These are phyloP conservation scores for Atethmia centrago DNA, from an alignment of 2,888 invertebrate species.

Conservation along the genomic window DNA sequence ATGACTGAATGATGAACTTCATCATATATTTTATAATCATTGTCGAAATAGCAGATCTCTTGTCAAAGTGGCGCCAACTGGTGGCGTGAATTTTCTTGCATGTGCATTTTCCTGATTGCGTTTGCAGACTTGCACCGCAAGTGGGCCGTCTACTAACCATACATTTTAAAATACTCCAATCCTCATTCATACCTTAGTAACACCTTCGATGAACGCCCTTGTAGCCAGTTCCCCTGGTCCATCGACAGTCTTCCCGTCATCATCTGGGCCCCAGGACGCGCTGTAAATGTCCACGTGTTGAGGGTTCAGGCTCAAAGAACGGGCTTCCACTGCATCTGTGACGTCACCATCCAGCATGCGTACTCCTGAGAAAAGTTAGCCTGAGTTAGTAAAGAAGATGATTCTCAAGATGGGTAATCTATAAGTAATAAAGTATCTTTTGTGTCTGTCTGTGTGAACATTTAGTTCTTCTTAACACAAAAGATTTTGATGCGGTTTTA, in stretches of 20 bases:
- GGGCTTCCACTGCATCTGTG: constrained; percentile 99
- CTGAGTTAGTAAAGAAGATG: background rate
- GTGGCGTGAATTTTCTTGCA: no score
- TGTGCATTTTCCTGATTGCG: no score
- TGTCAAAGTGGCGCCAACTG: no score
- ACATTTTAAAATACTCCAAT: background rate
- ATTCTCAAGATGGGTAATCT: background rate
- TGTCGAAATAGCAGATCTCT: no score
- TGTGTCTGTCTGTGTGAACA: no score
- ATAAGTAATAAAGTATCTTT: no score
- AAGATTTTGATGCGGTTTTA: no score
- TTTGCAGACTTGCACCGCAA: no score
- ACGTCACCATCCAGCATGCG: constrained; percentile 99
- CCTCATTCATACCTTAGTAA: constrained; percentile 93
- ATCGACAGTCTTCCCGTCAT: constrained; percentile 99
- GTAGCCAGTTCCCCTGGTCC: constrained; percentile 99
- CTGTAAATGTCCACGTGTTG: constrained; percentile 99
- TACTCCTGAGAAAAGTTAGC: constrained; percentile 92
- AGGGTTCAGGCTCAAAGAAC: constrained; percentile 97
- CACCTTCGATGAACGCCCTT: constrained; percentile 98
- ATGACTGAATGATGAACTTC: no score
- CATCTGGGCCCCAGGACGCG: constrained; percentile 99
- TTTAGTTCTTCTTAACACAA: no score
- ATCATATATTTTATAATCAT: no score
- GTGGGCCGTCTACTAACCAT: no score